phyloP scores from a whole-genome alignment of 2,113 vertebrate species.

The Trochalopteron elliotii region DNA sequence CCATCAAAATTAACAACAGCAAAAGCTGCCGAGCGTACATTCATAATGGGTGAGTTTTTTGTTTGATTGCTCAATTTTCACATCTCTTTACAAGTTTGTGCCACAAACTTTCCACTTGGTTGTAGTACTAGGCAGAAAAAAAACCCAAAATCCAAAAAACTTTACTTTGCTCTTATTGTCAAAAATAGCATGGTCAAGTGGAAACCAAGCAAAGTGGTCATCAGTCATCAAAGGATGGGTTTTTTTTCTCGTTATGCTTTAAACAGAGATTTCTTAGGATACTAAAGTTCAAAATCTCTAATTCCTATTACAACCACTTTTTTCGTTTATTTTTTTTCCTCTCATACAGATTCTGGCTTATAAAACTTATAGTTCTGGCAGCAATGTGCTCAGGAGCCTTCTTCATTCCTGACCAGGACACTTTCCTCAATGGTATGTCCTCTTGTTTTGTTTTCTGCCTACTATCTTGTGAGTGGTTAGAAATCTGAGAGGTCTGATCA shows the following conservation, averaged over 20 bases:
- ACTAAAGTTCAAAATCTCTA: background rate
- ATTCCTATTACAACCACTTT: background rate
- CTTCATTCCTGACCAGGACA: slow-evolving; percentile 90
- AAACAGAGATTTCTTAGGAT: background rate
- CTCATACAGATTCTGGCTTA: slow-evolving; percentile 89
- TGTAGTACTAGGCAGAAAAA: background rate
- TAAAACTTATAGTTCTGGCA: slow-evolving; percentile 87
- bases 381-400: slow-evolving; percentile 93
- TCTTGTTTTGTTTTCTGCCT: background rate
- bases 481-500: background rate
- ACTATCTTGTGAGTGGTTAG: background rate
- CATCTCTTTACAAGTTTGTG: background rate
- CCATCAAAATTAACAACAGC: slow-evolving; percentile 86
- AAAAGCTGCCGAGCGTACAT: slow-evolving; percentile 88
- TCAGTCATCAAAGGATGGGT: background rate
- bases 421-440: slow-evolving; percentile 87
- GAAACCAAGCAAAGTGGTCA: background rate
- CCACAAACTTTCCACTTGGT: background rate
- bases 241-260: background rate
- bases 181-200: background rate
- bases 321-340: background rate
- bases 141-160: background rate
- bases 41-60: slow-evolving; percentile 89
- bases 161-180: background rate
- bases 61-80: background rate